Evolutionary conservation across 2,888 invertebrate species (phyloP).

Genomic region (Tromatobia lineatoria): DNA sequence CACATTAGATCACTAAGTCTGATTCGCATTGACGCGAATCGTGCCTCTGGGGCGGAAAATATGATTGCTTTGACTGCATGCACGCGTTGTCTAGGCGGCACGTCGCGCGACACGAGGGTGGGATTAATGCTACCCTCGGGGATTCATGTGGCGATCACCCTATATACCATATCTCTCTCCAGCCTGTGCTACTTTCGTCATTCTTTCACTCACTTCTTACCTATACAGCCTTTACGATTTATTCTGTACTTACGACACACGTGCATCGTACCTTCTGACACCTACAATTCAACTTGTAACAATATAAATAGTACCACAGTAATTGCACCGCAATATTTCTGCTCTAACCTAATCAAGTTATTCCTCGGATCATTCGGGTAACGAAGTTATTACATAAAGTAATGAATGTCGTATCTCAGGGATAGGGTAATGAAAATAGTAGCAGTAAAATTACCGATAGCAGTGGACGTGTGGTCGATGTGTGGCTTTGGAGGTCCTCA

Average conservation of each 20-base stretch:
- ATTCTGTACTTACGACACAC: slow-evolving; percentile 37
- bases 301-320: slow-evolving; percentile 2
- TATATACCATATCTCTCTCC: slow-evolving; percentile 66
- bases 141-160: slow-evolving; percentile 75
- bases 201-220: slow-evolving; percentile 41
- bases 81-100: slow-evolving; percentile 78
- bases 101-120: slow-evolving; percentile 73
- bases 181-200: slow-evolving; percentile 20
- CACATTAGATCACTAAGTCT: slow-evolving; percentile 85
- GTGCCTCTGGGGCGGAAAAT: slow-evolving; percentile 85
- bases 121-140: slow-evolving; percentile 85
- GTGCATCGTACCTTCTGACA: slow-evolving; percentile 29
- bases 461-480: too few species aligned
- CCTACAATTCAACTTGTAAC: slow-evolving; percentile 30
- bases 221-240: slow-evolving; percentile 46
- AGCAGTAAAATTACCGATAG: not conserved
- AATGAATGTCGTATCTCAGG: not conserved
- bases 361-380: not conserved
- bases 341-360: not conserved
- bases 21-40: slow-evolving; percentile 85
- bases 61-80: slow-evolving; percentile 83
- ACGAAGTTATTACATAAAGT: not conserved
- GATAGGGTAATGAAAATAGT: not conserved
- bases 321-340: not conserved
- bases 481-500: too few species aligned